Conservation (phyloP, 2,797 vertebrate species). For the Hipposideros larvatus region DNA sequence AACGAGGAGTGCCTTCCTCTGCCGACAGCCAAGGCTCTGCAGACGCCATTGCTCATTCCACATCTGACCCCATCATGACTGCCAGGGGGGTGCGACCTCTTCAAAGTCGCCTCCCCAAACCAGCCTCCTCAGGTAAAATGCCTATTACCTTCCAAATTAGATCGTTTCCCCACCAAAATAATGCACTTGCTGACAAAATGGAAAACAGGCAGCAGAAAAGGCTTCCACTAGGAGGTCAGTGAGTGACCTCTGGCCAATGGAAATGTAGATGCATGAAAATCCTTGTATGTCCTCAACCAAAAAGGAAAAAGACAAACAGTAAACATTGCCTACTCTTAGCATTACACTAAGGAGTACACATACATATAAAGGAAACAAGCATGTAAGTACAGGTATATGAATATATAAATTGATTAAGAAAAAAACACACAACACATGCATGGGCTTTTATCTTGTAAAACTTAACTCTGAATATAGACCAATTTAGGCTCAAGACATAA, state of each 20-base stretch:
- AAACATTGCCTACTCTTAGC: neutral
- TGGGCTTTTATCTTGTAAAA: constrained; percentile 73
- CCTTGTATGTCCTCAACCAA: constrained; percentile 49
- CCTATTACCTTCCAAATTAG: constrained; percentile 76
- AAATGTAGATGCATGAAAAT: constrained; percentile 73
- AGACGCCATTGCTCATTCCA: constrained; percentile 90
- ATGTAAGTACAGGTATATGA: neutral
- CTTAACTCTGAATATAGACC: constrained; percentile 53
- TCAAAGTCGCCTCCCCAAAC: constrained; percentile 90
- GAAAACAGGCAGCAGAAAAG: constrained; percentile 75
- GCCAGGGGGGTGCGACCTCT: constrained; percentile 83
- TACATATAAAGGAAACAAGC: neutral
- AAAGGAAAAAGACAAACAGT: constrained; percentile 2
- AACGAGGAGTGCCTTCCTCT: constrained; percentile 92
- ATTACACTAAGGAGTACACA: neutral
- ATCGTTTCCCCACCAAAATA: constrained; percentile 68
- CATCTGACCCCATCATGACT: constrained; percentile 90
- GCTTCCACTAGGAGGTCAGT: constrained; percentile 71
- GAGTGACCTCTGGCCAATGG: constrained; percentile 67
- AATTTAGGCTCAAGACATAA: constrained; percentile 68
- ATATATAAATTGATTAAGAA: neutral
- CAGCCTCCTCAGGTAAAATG: constrained; percentile 90
- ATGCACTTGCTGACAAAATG: constrained; percentile 73
- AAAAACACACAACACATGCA: neutral
- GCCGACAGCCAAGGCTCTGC: constrained; percentile 84